A percentile compares a stretch with the other conserved stretches of the same genome.
These are phyloP conservation scores for Esox lucius DNA, from an alignment of 2,797 vertebrate genomes.

Conservation along the genomic window DNA sequence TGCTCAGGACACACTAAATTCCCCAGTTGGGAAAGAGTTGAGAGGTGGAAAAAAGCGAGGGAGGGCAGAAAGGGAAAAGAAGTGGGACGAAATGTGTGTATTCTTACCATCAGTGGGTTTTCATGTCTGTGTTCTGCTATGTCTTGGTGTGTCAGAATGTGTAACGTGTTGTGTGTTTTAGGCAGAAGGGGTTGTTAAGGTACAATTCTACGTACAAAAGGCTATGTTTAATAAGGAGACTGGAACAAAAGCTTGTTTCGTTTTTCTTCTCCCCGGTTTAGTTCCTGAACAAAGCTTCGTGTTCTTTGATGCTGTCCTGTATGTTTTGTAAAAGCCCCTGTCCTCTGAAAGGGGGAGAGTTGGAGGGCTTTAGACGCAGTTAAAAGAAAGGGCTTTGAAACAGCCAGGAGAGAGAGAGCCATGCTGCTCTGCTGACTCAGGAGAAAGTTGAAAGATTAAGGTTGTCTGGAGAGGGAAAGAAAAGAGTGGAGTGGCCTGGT, in stretches of 20 bases:
- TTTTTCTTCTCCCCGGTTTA: not conserved
- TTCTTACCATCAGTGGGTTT: conserved; percentile 55
- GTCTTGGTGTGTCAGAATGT: not conserved
- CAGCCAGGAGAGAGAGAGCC: conserved; percentile 18
- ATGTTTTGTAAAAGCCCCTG: not conserved
- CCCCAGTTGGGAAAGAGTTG: conserved; percentile 32
- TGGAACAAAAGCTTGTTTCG: not conserved
- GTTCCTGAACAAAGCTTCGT: not conserved
- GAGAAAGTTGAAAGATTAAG: conserved; percentile 68
- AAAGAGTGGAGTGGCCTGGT: conserved; percentile 13
- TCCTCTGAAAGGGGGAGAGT: not conserved
- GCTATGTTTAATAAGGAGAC: not conserved
- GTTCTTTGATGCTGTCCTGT: not conserved
- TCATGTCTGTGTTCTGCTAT: not conserved
- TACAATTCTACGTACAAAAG: not conserved
- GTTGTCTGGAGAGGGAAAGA: conserved; percentile 55
- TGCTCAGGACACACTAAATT: conserved; percentile 30
- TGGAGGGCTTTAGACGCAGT: not conserved
- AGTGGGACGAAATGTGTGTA: conserved; percentile 40
- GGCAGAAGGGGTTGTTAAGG: not conserved
- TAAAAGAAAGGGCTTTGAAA: conserved; percentile 27
- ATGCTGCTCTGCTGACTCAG: conserved; percentile 65
- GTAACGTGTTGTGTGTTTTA: not conserved
- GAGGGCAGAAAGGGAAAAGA: conserved; percentile 19
- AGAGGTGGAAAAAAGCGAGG: conserved; percentile 16